Conservation (phyloP, 2,888 invertebrate genomes). For the Hybos culiciformis region DNA sequence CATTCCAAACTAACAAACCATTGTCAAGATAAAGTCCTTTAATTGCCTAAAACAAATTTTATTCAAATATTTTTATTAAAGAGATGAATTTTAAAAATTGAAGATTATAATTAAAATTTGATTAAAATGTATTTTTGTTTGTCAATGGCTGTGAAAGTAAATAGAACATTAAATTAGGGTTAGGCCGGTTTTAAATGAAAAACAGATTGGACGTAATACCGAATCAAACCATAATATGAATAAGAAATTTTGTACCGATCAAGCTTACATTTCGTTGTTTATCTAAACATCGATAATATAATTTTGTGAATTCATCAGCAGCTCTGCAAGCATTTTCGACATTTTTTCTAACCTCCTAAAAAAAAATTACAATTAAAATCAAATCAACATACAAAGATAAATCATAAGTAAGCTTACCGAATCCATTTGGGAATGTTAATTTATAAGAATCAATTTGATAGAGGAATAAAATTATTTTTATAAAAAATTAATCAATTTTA, state of each 20-base stretch:
- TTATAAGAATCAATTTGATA: too few relatives aligned
- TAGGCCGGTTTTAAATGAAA: too few relatives aligned
- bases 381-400: too few relatives aligned
- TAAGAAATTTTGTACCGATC: background rate
- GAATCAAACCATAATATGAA: too few relatives aligned
- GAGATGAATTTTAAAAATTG: background rate
- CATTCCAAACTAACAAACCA: conserved; percentile 85
- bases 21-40: conserved; percentile 69
- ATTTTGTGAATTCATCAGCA: conserved; percentile 76
- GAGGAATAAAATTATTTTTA: too few relatives aligned
- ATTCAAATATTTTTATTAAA: conserved; percentile 4
- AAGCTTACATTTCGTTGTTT: conserved; percentile 63
- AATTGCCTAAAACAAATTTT: conserved; percentile 44
- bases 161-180: too few relatives aligned
- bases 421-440: too few relatives aligned
- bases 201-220: too few relatives aligned
- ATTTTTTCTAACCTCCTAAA: conserved; percentile 46
- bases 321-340: conserved; percentile 71
- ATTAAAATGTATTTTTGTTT: background rate
- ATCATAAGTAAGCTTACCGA: too few relatives aligned
- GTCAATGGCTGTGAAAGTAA: background rate
- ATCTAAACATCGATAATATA: conserved; percentile 81
- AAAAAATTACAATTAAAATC: conserved; percentile 7
- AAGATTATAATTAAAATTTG: background rate
- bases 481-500: too few relatives aligned